Percentiles rank a stretch among this genome's conserved stretches.
Conservation (phyloP, 1,140 invertebrate genomes). For the Coenobita brevimanus region DNA sequence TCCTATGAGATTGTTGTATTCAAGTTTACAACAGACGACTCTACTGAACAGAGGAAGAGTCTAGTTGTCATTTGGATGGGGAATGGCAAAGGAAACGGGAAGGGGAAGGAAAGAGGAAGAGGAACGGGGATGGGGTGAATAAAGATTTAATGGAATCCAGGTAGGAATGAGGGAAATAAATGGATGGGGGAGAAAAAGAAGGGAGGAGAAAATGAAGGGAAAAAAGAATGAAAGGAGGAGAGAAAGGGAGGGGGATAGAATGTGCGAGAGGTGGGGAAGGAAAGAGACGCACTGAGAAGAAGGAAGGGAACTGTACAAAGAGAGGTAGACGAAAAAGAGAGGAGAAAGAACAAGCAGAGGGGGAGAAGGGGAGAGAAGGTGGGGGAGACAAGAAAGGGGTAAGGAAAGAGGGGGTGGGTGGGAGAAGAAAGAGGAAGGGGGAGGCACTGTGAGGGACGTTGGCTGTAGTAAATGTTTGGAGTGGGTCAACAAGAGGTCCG, state of each 20-base stretch:
- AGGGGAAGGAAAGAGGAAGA: conserved; percentile 2
- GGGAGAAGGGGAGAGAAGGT: not conserved
- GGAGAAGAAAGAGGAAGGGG: too few relatives aligned
- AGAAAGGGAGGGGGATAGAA: not conserved
- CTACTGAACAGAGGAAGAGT: too few relatives aligned
- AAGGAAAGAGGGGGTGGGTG: too few relatives aligned
- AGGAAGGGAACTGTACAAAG: too few relatives aligned
- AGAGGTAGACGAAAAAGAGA: not conserved
- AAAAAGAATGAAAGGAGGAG: too few relatives aligned
- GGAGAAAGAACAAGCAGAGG: not conserved
- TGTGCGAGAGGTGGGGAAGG: not conserved
- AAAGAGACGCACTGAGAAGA: too few relatives aligned
- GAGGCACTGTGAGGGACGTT: too few relatives aligned
- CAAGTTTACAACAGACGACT: too few relatives aligned
- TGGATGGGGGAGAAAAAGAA: not conserved
- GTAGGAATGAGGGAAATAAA: not conserved
- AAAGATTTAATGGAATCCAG: not conserved
- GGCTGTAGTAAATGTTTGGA: too few relatives aligned
- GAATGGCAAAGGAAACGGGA: not conserved
- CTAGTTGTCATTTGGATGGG: too few relatives aligned
- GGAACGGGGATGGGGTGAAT: not conserved
- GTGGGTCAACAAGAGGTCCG: too few relatives aligned
- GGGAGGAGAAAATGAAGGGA: not conserved
- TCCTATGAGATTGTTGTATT: too few relatives aligned
- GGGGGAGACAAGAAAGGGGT: not conserved